Percentiles rank a stretch among this genome's conserved stretches.
phyloP scores from a whole-genome alignment of 2,888 invertebrate species.

The Cryptocheilus praepositus region DNA sequence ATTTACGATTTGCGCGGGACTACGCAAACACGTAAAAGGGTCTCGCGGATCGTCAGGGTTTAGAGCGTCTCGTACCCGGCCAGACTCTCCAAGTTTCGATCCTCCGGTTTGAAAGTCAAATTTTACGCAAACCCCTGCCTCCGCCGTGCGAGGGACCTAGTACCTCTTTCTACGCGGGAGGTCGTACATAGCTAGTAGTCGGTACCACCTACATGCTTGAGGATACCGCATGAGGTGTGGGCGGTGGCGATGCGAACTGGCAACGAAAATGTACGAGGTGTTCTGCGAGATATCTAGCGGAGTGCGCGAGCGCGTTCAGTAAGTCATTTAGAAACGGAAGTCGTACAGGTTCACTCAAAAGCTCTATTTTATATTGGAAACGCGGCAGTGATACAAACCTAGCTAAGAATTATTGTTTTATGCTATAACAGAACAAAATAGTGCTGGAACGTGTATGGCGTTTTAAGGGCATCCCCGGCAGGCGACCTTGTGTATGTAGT shows the following conservation, averaged over 20 bases:
- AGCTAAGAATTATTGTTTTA: no score
- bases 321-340: no score
- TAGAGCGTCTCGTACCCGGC: neutral
- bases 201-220: conserved; percentile 5
- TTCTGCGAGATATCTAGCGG: neutral
- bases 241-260: conserved; percentile 4
- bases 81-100: neutral
- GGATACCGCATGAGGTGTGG: conserved; percentile 1
- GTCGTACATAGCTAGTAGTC: conserved; percentile 2
- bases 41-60: neutral
- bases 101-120: conserved; percentile 28
- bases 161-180: neutral
- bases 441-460: no score
- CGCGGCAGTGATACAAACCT: no score
- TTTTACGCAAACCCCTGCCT: conserved; percentile 11
- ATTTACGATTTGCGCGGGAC: neutral
- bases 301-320: neutral
- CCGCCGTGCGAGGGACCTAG: neutral
- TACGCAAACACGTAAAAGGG: neutral
- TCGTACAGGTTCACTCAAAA: no score
- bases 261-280: neutral
- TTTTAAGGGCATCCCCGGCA: no score
- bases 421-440: no score
- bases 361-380: no score
- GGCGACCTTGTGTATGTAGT: neutral